phyloP scores from a whole-genome alignment of 2,113 vertebrate species.

The Vanacampus margaritifer region DNA sequence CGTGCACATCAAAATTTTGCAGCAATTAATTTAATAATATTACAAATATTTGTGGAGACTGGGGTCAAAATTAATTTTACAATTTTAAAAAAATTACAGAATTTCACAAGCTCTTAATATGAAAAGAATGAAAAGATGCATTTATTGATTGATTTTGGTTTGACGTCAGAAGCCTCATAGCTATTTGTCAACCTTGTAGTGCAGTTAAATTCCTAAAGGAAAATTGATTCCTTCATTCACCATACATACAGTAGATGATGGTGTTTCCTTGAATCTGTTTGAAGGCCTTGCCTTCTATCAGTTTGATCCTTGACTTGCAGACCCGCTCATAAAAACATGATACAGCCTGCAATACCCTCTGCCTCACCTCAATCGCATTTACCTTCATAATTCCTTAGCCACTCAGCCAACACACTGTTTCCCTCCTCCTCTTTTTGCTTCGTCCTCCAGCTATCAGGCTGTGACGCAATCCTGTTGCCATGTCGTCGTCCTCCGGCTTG shows the following conservation, averaged over 20 bases:
- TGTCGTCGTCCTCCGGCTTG: slow-evolving; percentile 59
- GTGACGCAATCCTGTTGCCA: slow-evolving; percentile 68
- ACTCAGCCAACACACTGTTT: slow-evolving; percentile 24
- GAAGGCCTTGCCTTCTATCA: slow-evolving; percentile 45
- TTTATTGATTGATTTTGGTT: background rate
- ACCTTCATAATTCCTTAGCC: slow-evolving; percentile 42
- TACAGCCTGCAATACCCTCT: slow-evolving; percentile 47
- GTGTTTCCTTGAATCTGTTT: slow-evolving; percentile 29
- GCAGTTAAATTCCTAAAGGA: too few relatives aligned
- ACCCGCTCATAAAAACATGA: slow-evolving; percentile 58
- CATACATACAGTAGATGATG: background rate
- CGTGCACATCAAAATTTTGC: too few relatives aligned
- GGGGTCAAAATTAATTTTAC: too few relatives aligned
- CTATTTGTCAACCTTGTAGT: too few relatives aligned
- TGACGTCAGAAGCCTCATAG: background rate
- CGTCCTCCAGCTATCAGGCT: slow-evolving; percentile 34
- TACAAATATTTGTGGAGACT: too few relatives aligned
- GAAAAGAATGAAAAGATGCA: too few relatives aligned
- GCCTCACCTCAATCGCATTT: slow-evolving; percentile 51
- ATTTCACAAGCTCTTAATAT: too few relatives aligned
- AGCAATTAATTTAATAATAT: too few relatives aligned
- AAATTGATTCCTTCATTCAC: background rate
- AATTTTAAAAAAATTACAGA: too few relatives aligned
- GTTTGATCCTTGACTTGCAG: slow-evolving; percentile 60
- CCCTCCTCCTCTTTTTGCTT: slow-evolving; percentile 14